Percentiles rank a stretch among this genome's conserved stretches.
Conservation (phyloP, 2,113 vertebrate genomes). For the Phrynosoma platyrhinos region DNA sequence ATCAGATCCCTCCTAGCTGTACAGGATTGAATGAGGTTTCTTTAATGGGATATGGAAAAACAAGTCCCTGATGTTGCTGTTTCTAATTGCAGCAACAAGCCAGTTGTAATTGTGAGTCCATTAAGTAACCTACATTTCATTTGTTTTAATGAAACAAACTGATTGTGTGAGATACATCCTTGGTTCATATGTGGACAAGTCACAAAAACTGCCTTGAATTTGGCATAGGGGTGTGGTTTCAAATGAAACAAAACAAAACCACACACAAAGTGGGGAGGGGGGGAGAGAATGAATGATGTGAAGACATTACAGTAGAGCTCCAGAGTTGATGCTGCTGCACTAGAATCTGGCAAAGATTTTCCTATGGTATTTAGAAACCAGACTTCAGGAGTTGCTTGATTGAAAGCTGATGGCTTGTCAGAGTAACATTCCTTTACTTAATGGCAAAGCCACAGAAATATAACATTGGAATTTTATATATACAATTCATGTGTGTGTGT, state of each 20-base stretch:
- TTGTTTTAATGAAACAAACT: slow-evolving; percentile 41
- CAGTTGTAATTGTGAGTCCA: slow-evolving; percentile 57
- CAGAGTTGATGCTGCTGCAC: not conserved
- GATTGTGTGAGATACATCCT: slow-evolving; percentile 33
- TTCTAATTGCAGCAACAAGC: slow-evolving; percentile 66
- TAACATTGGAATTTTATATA: slow-evolving; percentile 35
- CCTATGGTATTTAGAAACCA: not conserved
- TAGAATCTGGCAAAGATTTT: slow-evolving; percentile 11
- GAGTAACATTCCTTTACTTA: slow-evolving; percentile 22
- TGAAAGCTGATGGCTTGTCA: not conserved
- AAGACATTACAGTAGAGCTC: not conserved
- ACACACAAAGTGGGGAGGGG: not conserved
- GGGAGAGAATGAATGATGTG: not conserved
- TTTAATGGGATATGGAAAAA: slow-evolving; percentile 35
- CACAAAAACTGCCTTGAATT: slow-evolving; percentile 36
- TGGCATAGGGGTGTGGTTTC: not conserved
- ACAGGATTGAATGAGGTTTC: slow-evolving; percentile 26
- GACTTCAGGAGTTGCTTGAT: not conserved
- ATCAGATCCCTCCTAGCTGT: slow-evolving; percentile 55
- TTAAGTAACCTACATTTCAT: slow-evolving; percentile 2
- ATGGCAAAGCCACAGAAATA: slow-evolving; percentile 32
- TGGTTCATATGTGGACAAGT: slow-evolving; percentile 46
- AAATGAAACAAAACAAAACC: not conserved
- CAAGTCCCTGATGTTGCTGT: slow-evolving; percentile 50
- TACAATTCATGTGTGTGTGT: slow-evolving; percentile 14